A percentile compares a stretch with the other conserved stretches of the same genome.
Conservation (phyloP, 2,797 vertebrate genomes). For the Pangasius macronema region DNA sequence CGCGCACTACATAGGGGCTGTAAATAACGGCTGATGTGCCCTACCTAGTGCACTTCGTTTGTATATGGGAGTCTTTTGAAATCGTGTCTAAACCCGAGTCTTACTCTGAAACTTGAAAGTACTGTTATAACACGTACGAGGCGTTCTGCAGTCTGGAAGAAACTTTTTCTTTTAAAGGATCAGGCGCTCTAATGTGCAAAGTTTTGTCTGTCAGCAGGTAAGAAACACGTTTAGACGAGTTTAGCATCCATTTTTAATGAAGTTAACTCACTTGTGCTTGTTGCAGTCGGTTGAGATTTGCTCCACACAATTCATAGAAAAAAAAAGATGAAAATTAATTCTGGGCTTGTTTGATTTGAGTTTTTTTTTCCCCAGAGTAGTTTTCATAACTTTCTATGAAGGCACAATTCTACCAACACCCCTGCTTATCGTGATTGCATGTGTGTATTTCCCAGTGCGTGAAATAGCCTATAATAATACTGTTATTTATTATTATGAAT, state of each 20-base stretch:
- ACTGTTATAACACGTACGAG: conserved; percentile 24
- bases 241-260: background rate
- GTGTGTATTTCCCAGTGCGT: background rate
- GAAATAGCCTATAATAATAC: background rate
- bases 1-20: background rate
- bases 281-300: background rate
- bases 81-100: background rate
- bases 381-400: background rate
- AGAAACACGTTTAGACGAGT: conserved; percentile 35
- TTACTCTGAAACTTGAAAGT: conserved; percentile 35
- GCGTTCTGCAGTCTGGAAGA: background rate
- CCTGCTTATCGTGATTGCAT: background rate
- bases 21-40: background rate
- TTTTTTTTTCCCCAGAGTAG: background rate
- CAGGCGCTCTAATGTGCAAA: conserved; percentile 41
- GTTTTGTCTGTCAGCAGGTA: conserved; percentile 68
- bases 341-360: background rate
- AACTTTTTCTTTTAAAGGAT: background rate
- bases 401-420: background rate
- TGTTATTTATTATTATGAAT: background rate
- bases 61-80: background rate
- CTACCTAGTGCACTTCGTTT: background rate
- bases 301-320: background rate
- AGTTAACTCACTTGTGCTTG: background rate
- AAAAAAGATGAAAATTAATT: no score